Evolutionary conservation across 2,797 vertebrate genomes (phyloP), one percentile per base, ranked within the genome.

Genomic region (Mycteria americana): DNA sequence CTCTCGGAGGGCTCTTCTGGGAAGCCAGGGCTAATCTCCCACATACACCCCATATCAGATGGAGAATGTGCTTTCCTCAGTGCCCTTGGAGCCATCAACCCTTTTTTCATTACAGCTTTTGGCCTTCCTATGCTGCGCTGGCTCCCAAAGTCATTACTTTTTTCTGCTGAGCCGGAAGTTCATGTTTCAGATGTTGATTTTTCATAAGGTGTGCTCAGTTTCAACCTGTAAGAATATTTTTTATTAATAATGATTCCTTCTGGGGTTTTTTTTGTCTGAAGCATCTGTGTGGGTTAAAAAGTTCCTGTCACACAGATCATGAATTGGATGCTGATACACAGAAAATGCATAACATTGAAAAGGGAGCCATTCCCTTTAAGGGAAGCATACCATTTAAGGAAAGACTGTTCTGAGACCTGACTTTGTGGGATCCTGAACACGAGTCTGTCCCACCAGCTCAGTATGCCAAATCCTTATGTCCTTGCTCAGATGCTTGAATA

Each of bases 91-190:
- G 78, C 88, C 91, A 92, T 91, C 82, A 96, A 60, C 85, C 64
- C 63, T 67, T 67, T 95, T 81, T 88, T 94, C 89, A 88, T 92
- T 96, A 88, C 12, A 75, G 37, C 59, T 96, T 95, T 96, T 92
- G 87, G 91, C 82, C 50, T 75, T 91, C 60, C 21, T 74, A 8
- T 28, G 7, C 74, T 69, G 43, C 10, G 6, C 28, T 85, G 51
- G 17, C 48, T 95, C 83, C 74, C 79, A 85, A 75, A 94, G 59
- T 73, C 51, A 67, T 85, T 82, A 60, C 33, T 84, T 83, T 74
- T 60, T 81, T 83, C 39, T 87, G 80, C 83, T 90, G 77, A 96
- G 74, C n/a, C 10, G 39, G 31, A 96, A 59, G 4, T 62, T 88
- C 0, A 3, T 81, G 33, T 59, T 90, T 92, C 62, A 84, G 43